Conservation (phyloP, 2,113 vertebrate species). For the Progne subis region DNA sequence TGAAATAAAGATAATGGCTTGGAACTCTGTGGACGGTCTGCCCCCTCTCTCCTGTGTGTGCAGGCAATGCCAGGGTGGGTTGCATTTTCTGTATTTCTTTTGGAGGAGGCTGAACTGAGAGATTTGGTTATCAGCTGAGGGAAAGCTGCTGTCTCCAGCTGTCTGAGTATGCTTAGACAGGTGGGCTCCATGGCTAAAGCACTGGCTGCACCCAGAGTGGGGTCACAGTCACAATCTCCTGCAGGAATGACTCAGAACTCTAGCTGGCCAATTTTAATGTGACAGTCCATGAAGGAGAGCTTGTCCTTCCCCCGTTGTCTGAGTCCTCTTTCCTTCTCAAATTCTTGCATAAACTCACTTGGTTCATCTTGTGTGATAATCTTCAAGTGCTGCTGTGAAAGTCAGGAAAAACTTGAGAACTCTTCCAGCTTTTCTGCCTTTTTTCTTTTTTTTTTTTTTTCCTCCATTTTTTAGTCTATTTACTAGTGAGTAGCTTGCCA, state of each 20-base stretch:
- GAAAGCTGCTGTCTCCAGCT: slow-evolving; percentile 22
- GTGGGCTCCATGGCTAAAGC: background rate
- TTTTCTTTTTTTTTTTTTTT: background rate
- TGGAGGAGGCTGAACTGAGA: background rate
- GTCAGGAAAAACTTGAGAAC: background rate
- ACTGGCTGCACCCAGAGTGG: background rate
- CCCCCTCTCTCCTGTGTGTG: background rate
- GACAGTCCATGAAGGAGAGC: background rate
- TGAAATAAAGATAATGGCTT: background rate
- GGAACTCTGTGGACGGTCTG: background rate
- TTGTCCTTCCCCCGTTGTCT: background rate
- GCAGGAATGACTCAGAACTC: background rate
- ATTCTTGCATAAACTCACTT: slow-evolving; percentile 13
- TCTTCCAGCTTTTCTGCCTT: background rate
- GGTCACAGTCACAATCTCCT: background rate
- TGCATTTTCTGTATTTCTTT: background rate
- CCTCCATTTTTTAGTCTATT: background rate
- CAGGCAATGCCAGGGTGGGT: background rate
- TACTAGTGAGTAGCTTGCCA: background rate
- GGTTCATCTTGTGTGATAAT: slow-evolving; percentile 9
- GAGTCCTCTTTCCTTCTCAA: background rate
- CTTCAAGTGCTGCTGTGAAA: slow-evolving; percentile 18
- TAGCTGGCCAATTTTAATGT: background rate
- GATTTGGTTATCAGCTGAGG: slow-evolving; percentile 11
- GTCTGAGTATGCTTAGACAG: background rate